Percentiles rank a stretch among this genome's conserved stretches.
These are phyloP conservation scores for Corydoras sp. DNA, from an alignment of 2,113 vertebrate species.

Conservation along the genomic window DNA sequence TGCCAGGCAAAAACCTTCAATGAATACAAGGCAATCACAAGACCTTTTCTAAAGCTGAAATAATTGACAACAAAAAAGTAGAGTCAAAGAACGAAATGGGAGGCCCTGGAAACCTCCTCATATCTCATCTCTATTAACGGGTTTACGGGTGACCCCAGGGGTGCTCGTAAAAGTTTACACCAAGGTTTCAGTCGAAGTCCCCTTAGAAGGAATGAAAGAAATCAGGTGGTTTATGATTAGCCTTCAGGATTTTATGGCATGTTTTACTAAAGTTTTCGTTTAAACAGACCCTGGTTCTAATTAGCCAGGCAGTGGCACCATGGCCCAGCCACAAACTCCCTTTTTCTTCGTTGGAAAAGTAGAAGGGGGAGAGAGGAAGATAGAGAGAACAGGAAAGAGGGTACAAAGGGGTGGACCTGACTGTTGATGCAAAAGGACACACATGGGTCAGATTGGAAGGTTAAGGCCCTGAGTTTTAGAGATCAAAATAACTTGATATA, in stretches of 20 bases:
- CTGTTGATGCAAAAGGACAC: conserved; percentile 65
- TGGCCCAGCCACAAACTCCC: conserved; percentile 58
- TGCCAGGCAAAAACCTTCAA: conserved; percentile 23
- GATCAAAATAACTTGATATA: conserved; percentile 38
- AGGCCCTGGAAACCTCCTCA: conserved; percentile 66
- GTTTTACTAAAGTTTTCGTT: conserved; percentile 78
- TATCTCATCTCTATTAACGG: conserved; percentile 80
- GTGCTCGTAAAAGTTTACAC: conserved; percentile 75
- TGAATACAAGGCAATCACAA: conserved; percentile 57
- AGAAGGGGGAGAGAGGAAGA: conserved; percentile 41
- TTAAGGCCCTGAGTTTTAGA: conserved; percentile 38
- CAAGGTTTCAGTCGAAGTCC: conserved; percentile 70
- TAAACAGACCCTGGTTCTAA: conserved; percentile 79
- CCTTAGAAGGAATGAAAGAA: conserved; percentile 75
- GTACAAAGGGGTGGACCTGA: conserved; percentile 52
- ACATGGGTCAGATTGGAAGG: conserved; percentile 55
- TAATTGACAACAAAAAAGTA: conserved; percentile 47
- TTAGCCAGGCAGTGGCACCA: conserved; percentile 63
- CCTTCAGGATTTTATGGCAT: conserved; percentile 79
- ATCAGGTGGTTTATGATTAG: conserved; percentile 75
- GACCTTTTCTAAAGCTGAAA: conserved; percentile 64
- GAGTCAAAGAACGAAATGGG: conserved; percentile 65
- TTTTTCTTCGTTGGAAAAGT: conserved; percentile 55
- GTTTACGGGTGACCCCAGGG: conserved; percentile 77
- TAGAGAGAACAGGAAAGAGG: conserved; percentile 43